Base-by-base conservation (phyloP, 2,113 vertebrate genomes). In the Macaca mulatta region DNA sequence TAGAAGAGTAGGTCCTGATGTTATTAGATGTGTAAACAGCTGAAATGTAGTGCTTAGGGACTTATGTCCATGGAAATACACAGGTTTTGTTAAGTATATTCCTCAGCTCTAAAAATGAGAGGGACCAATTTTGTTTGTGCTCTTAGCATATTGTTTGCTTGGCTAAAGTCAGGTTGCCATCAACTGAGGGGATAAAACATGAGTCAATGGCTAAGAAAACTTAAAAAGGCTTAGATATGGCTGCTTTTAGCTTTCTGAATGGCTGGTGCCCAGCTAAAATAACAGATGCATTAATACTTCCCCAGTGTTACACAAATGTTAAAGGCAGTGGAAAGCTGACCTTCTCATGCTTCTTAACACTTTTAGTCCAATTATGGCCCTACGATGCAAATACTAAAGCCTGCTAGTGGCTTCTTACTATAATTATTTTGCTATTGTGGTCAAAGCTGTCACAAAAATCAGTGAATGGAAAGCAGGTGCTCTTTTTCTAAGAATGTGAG, bases 91-190 rank as follows among this genome's bases (percentile, higher is more conserved):
- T 98, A 97, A 97, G 93, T 96, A 79, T 93, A 48, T 89, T 98
- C 96, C 96, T 98, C 81, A 97, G 40, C 94, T 95, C 43, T 98
- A 98, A 98, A 98, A 97, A 96, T 0, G 1, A 96, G 93, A 97
- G 78, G 64, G 88, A 95, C 97, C n/a, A 18, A 87, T 98, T 98
- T 96, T 98, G 89, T 97, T 98, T 98, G 92, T 94, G 89, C 84
- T 90, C 72, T 81, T 38, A 30, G 93, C 88, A 85, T 93, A 97
- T 97, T 97, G 98, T 98, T 98, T 98, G 94, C 97, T 98, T 98
- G 98, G 98, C 98, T 98, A 80, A 12, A 98, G 98, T 98, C 98
- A 98, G 98, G 98, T 98, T 98, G 98, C 98, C 97, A 98, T 98
- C 98, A 98, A 95, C 97, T 67, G 74, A 97, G 95, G 80, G 95